These are phyloP conservation scores for Gallinago stenura DNA, from an alignment of 2,797 vertebrate genomes.

Conservation along the genomic window DNA sequence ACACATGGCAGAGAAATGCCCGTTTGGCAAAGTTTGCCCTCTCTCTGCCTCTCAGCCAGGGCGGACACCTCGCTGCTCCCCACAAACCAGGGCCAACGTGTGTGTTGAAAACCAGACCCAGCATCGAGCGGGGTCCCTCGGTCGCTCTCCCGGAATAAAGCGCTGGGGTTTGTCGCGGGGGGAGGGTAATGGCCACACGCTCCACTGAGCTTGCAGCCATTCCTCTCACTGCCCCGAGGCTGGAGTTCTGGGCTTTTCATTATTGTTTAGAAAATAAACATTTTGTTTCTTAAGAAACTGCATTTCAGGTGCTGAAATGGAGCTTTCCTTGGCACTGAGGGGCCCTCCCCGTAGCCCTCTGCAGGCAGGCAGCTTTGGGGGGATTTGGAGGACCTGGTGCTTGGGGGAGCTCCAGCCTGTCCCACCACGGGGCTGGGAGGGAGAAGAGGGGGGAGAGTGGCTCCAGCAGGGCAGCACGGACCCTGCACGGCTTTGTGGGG, in stretches of 20 bases:
- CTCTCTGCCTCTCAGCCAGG: neutral
- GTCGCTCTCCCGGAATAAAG: constrained; percentile 25
- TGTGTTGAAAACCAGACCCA: constrained; percentile 25
- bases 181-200: constrained; percentile 48
- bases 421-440: neutral
- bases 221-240: neutral
- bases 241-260: neutral
- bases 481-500: neutral
- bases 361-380: neutral
- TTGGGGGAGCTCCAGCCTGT: neutral
- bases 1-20: neutral
- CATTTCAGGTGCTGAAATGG: constrained; percentile 23
- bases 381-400: neutral
- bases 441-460: neutral
- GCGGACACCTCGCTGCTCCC: neutral
- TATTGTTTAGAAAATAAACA: constrained; percentile 51
- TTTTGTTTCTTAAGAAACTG: constrained; percentile 43
- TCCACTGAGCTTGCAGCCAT: constrained; percentile 32
- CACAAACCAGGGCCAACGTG: neutral
- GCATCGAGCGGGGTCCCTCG: constrained; percentile 25
- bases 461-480: neutral
- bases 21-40: neutral
- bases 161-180: neutral
- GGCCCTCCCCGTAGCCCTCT: neutral
- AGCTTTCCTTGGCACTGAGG: neutral